phyloP scores from a whole-genome alignment of 2,113 vertebrate species.

The Cranoglanis bouderius region DNA sequence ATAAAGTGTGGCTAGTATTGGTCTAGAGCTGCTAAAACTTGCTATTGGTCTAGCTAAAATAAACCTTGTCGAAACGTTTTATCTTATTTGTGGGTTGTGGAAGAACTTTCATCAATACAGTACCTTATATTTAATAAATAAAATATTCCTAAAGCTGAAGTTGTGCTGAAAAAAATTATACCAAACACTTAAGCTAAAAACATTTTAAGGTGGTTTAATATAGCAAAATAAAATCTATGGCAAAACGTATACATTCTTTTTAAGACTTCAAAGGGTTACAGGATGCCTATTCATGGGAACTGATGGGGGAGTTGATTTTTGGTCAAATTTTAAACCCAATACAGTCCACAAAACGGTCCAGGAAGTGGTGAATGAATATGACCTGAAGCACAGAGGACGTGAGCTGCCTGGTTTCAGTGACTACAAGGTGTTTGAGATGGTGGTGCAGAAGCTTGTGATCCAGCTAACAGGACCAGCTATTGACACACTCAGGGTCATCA shows the following conservation, averaged over 20 bases:
- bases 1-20: not conserved
- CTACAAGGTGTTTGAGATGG: conserved; percentile 53
- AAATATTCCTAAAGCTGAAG: too few species aligned
- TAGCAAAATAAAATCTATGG: too few species aligned
- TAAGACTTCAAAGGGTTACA: too few species aligned
- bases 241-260: too few species aligned
- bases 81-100: too few species aligned
- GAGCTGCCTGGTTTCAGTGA: conserved; percentile 53
- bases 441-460: conserved; percentile 46
- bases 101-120: too few species aligned
- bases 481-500: conserved; percentile 39
- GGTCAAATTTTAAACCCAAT: not conserved
- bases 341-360: conserved; percentile 40
- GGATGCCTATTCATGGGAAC: not conserved
- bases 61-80: not conserved
- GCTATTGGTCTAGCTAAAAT: too few species aligned
- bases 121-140: too few species aligned
- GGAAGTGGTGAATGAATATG: conserved; percentile 36
- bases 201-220: too few species aligned
- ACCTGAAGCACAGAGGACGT: conserved; percentile 49
- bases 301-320: not conserved
- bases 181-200: too few species aligned
- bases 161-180: too few species aligned
- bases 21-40: not conserved
- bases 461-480: conserved; percentile 34